A percentile compares a stretch with the other conserved stretches of the same genome.
Conservation (phyloP, 1,140 invertebrate genomes). For the Dendroctonus ponderosae region DNA sequence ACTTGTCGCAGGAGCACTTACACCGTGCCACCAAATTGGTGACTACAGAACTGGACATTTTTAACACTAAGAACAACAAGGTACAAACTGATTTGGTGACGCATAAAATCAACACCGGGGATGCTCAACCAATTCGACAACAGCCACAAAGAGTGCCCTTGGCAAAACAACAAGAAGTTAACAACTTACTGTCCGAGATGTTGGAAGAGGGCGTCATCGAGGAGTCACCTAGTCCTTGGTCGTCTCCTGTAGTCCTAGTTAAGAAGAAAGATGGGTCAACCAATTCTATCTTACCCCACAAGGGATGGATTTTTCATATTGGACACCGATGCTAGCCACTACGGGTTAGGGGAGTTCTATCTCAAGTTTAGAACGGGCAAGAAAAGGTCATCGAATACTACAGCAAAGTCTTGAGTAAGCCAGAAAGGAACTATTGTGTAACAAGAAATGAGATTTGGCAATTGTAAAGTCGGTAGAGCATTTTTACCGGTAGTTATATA, state of each 20-base stretch:
- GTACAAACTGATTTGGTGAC: not conserved
- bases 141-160: too few relatives aligned
- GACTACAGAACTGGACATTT: not conserved
- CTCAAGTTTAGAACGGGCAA: conserved; percentile 33
- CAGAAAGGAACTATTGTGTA: conserved; percentile 41
- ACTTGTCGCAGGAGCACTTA: not conserved
- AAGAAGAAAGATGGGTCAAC: too few relatives aligned
- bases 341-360: conserved; percentile 34
- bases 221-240: too few relatives aligned
- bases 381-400: conserved; percentile 42
- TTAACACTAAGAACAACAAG: not conserved
- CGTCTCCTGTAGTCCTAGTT: too few relatives aligned
- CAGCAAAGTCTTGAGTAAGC: conserved; percentile 46
- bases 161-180: too few relatives aligned
- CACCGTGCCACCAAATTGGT: not conserved
- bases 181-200: too few relatives aligned
- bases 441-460: conserved; percentile 39
- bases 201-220: too few relatives aligned
- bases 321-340: conserved; percentile 38
- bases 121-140: conserved; percentile 44
- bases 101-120: conserved; percentile 20
- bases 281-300: conserved; percentile 13
- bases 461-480: conserved; percentile 37
- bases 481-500: conserved; percentile 38
- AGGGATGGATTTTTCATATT: conserved; percentile 32